Conservation (phyloP, 2,113 vertebrate genomes). For the Muntiacus muntjak region DNA sequence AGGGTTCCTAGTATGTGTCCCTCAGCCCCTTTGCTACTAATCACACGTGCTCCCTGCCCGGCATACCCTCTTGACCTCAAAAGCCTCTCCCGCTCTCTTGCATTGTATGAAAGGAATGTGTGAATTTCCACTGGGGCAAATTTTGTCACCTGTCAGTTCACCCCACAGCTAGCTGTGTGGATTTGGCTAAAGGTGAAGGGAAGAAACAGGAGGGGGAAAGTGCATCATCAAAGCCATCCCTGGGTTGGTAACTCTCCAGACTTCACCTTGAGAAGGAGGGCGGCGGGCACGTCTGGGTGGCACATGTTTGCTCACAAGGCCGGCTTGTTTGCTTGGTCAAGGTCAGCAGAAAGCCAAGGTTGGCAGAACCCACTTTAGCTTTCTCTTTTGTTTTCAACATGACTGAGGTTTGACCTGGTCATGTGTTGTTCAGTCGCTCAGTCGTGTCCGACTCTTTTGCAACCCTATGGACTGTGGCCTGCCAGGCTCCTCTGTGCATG, state of each 20-base stretch:
- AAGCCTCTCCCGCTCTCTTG: neutral
- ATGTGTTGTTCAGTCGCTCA: neutral
- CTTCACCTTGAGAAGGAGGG: neutral
- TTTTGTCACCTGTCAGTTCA: neutral
- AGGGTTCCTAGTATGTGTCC: neutral
- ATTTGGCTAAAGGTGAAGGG: neutral
- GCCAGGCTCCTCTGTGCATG: neutral
- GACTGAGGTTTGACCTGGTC: neutral
- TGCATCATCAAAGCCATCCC: neutral
- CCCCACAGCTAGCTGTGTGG: neutral
- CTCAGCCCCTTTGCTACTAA: neutral
- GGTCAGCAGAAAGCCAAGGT: neutral
- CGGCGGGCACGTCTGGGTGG: fast-evolving
- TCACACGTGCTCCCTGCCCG: neutral
- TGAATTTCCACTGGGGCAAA: neutral
- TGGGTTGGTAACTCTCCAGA: neutral
- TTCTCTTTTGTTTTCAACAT: neutral
- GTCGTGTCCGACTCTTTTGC: neutral
- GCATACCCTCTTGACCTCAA: neutral
- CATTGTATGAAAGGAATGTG: neutral
- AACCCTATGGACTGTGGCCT: neutral
- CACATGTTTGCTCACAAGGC: neutral
- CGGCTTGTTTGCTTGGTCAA: neutral
- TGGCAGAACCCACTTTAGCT: neutral
- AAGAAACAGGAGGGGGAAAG: neutral